phyloP scores from a whole-genome alignment of 2,797 vertebrate species.

The Sebastes kiyomatsui region DNA sequence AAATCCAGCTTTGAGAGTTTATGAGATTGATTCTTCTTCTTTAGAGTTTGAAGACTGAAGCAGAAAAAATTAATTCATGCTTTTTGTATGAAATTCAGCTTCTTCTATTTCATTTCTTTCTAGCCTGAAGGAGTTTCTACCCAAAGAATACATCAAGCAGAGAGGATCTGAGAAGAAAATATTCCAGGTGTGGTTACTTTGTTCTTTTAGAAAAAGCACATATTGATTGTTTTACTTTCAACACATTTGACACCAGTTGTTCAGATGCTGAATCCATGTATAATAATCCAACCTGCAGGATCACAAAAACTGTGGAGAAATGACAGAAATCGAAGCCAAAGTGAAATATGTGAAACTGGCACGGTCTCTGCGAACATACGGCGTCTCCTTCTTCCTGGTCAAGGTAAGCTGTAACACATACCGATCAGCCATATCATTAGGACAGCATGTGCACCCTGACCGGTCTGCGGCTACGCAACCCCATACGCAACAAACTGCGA shows the following conservation, averaged over 20 bases:
- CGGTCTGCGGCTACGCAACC: fast-evolving
- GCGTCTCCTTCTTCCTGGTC: conserved; percentile 97
- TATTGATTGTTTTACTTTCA: not conserved
- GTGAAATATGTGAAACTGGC: conserved; percentile 98
- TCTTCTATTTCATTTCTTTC: conserved; percentile 11
- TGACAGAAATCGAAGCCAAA: conserved; percentile 97
- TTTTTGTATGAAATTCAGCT: not conserved
- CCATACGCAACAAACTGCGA: too few species aligned
- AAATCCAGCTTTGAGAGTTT: not conserved
- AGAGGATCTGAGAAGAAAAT: conserved; percentile 95
- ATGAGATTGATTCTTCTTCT: not conserved
- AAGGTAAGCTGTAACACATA: conserved; percentile 84
- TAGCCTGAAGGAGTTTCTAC: conserved; percentile 98
- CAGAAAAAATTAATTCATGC: not conserved
- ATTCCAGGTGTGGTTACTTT: conserved; percentile 89
- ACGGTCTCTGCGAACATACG: conserved; percentile 93
- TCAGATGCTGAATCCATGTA: not conserved
- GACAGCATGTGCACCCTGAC: too few species aligned
- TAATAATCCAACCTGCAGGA: conserved; percentile 82
- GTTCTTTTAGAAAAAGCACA: not conserved
- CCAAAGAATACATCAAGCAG: conserved; percentile 99
- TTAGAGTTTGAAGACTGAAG: not conserved
- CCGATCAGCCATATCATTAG: fast-evolving
- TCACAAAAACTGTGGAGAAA: conserved; percentile 96
- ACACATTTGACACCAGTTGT: not conserved